Conservation (phyloP, 2,888 invertebrate species). For the Epistrophella euchroma region DNA sequence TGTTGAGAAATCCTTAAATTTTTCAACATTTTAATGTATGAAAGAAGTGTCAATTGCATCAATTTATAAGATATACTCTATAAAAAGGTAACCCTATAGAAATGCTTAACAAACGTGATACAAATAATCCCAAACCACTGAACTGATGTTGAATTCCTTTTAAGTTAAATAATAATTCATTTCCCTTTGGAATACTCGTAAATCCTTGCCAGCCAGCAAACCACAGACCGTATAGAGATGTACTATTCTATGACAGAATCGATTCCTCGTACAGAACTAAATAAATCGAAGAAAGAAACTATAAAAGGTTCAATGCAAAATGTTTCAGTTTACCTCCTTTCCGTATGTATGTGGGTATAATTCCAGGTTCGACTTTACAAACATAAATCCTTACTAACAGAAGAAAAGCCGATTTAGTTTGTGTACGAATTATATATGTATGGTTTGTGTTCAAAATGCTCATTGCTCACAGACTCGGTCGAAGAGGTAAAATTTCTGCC, state of each 20-base stretch:
- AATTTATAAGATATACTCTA: not conserved
- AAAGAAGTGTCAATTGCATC: not conserved
- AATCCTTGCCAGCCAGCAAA: slow-evolving; percentile 41
- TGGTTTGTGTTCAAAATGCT: not conserved
- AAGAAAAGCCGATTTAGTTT: slow-evolving; percentile 16
- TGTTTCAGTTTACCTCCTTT: slow-evolving; percentile 42
- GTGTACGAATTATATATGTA: not conserved
- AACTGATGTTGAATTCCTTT: slow-evolving; percentile 40
- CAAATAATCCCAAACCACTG: slow-evolving; percentile 36
- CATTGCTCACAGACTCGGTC: not conserved
- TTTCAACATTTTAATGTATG: not conserved
- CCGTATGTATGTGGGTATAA: not conserved
- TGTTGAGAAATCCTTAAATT: too few species aligned
- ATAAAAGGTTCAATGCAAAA: slow-evolving; percentile 46
- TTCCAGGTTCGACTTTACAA: slow-evolving; percentile 27
- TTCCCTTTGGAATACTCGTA: slow-evolving; percentile 35
- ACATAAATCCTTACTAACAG: slow-evolving; percentile 53
- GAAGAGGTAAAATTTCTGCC: slow-evolving; percentile 36
- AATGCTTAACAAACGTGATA: slow-evolving; percentile 35
- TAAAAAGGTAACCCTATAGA: not conserved
- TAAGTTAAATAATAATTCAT: slow-evolving; percentile 62
- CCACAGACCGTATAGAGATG: not conserved
- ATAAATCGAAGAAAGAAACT: slow-evolving; percentile 32
- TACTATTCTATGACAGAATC: slow-evolving; percentile 46
- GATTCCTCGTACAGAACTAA: slow-evolving; percentile 37